These are phyloP conservation scores for Rhynchomys soricoides DNA, from an alignment of 2,113 vertebrate species.

Conservation along the genomic window DNA sequence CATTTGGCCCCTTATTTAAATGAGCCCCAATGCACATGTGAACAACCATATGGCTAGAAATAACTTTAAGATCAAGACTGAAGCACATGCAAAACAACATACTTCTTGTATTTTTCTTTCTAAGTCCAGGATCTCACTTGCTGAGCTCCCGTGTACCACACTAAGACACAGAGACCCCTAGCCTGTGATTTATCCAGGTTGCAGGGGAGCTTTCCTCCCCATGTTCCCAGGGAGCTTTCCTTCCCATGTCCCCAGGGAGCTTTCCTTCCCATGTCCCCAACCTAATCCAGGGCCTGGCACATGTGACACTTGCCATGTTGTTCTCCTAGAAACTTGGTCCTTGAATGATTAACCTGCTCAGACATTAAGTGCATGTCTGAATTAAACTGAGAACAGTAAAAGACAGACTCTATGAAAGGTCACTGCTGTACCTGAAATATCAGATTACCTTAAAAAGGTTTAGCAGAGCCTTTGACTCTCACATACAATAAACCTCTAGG, in stretches of 20 bases:
- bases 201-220: background rate
- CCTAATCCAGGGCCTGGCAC: background rate
- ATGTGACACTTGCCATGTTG: background rate
- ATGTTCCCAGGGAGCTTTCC: background rate
- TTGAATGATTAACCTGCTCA: background rate
- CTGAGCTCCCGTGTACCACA: background rate
- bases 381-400: constrained; percentile 34
- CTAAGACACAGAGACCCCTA: background rate
- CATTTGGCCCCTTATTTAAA: constrained; percentile 58
- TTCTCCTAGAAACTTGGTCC: background rate
- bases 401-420: background rate
- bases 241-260: background rate
- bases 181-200: background rate
- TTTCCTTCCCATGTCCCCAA: background rate
- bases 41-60: constrained; percentile 56
- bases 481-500: constrained; percentile 42
- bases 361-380: background rate
- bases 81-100: constrained; percentile 50
- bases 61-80: constrained; percentile 15
- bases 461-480: constrained; percentile 70
- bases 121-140: background rate
- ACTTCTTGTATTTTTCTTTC: background rate
- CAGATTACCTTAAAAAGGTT: constrained; percentile 67
- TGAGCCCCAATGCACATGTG: constrained; percentile 54
- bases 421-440: constrained; percentile 42